Evolutionary conservation across 2,888 invertebrate genomes (phyloP).

Genomic region (Pristionchus entomophagus): DNA sequence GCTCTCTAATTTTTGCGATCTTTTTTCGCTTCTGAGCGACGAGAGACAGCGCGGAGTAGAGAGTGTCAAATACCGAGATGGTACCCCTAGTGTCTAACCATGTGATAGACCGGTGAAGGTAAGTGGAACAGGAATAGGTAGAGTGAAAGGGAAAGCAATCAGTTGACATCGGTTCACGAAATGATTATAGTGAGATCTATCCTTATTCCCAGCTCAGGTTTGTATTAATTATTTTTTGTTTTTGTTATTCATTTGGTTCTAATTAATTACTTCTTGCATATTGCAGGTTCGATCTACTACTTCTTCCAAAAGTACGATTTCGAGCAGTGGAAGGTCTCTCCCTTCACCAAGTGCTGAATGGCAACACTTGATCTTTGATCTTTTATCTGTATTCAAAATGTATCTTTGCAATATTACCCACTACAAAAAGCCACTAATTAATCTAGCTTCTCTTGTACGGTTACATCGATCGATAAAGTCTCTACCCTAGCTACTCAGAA

Average conservation of each 20-base stretch:
- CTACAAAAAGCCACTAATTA: not conserved
- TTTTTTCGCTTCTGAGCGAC: too few species aligned
- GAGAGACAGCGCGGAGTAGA: too few species aligned
- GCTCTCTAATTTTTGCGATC: too few species aligned
- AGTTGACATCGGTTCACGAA: not conserved
- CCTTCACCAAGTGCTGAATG: slow-evolving; percentile 32
- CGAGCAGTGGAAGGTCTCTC: not conserved
- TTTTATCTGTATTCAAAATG: not conserved
- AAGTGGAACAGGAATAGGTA: slow-evolving; percentile 23
- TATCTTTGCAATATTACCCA: slow-evolving; percentile 14
- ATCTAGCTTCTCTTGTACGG: slow-evolving; percentile 1
- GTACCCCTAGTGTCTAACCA: not conserved
- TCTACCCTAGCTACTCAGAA: too few species aligned
- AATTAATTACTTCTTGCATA: too few species aligned
- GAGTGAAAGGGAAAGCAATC: slow-evolving; percentile 15
- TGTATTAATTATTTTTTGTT: not conserved
- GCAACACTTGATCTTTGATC: slow-evolving; percentile 1
- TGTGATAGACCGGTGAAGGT: not conserved
- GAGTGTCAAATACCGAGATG: not conserved
- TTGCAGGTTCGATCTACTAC: slow-evolving; percentile 36
- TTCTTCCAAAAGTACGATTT: slow-evolving; percentile 24
- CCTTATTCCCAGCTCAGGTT: slow-evolving; percentile 4
- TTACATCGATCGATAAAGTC: slow-evolving; percentile 11
- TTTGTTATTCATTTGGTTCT: not conserved
- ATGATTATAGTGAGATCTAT: slow-evolving; percentile 28